Percentiles rank a stretch among this genome's conserved stretches.
Conservation (phyloP, 2,888 invertebrate genomes). For the Drosophila conformis region DNA sequence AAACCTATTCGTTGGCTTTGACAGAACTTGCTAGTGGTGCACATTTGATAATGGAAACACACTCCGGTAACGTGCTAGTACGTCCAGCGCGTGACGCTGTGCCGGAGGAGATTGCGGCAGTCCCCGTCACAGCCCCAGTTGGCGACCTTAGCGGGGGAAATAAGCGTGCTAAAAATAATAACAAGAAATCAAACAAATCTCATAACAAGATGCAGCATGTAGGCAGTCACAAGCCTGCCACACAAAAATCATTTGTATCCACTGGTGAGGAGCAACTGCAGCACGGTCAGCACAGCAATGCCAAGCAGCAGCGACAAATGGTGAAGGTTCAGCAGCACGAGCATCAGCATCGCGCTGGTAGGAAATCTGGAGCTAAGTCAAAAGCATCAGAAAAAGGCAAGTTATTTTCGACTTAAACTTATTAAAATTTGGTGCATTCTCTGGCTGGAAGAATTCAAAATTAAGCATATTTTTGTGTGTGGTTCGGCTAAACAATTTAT, state of each 20-base stretch:
- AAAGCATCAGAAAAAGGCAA: slow-evolving; percentile 62
- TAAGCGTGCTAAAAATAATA: slow-evolving; percentile 66
- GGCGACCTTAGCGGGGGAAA: slow-evolving; percentile 19
- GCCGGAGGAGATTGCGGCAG: slow-evolving; percentile 15
- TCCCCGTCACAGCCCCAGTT: not conserved
- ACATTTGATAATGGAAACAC: slow-evolving; percentile 59
- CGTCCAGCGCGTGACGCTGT: slow-evolving; percentile 78
- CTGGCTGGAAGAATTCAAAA: not conserved
- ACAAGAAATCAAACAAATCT: slow-evolving; percentile 77
- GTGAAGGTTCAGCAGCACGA: slow-evolving; percentile 73
- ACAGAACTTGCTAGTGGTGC: slow-evolving; percentile 48
- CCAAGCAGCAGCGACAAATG: slow-evolving; percentile 79
- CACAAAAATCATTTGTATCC: slow-evolving; percentile 51
- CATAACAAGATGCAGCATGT: slow-evolving; percentile 51
- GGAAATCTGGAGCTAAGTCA: slow-evolving; percentile 70
- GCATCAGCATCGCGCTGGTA: slow-evolving; percentile 69
- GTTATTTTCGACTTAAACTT: not conserved
- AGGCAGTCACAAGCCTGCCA: slow-evolving; percentile 33
- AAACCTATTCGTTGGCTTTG: slow-evolving; percentile 29
- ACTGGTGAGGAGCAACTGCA: slow-evolving; percentile 56
- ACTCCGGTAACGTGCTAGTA: slow-evolving; percentile 60
- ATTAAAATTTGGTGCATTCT: not conserved
- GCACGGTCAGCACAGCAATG: slow-evolving; percentile 51
- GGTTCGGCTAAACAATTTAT: not conserved
- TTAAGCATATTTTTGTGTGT: not conserved